A percentile compares a stretch with the other conserved stretches of the same genome.
These are phyloP conservation scores for Eolophus roseicapilla DNA, from an alignment of 2,113 vertebrate genomes.

Conservation along the genomic window DNA sequence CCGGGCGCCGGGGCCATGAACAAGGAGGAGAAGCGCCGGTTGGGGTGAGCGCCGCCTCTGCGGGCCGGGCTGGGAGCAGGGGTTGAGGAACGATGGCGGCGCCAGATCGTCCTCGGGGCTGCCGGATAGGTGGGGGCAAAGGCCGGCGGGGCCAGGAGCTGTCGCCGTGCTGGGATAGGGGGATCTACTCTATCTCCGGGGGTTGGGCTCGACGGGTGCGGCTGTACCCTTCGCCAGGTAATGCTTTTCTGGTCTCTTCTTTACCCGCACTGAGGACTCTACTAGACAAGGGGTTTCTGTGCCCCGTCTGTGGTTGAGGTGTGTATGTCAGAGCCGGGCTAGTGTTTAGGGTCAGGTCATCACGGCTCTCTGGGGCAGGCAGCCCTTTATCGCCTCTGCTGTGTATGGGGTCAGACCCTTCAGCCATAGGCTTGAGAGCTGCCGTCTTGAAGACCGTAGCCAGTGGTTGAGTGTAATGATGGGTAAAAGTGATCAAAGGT, in stretches of 20 bases:
- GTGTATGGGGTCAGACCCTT: accelerated
- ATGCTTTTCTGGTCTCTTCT: neutral
- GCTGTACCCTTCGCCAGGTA: neutral
- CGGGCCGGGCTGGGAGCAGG: neutral
- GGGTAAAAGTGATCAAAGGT: neutral
- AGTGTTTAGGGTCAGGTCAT: accelerated
- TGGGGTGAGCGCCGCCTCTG: conserved; percentile 66
- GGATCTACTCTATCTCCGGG: no score
- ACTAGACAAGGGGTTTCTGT: no score
- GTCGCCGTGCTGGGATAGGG: neutral
- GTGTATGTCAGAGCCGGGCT: neutral
- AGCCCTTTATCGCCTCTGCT: neutral
- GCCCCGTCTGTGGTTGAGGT: accelerated
- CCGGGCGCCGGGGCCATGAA: conserved; percentile 70
- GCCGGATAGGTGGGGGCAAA: neutral
- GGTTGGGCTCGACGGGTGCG: neutral
- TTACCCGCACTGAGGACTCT: accelerated
- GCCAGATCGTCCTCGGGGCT: neutral
- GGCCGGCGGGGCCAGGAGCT: neutral
- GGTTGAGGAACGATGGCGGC: neutral
- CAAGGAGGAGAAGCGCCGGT: conserved; percentile 73
- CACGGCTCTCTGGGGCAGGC: accelerated
- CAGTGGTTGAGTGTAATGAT: neutral
- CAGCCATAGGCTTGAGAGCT: neutral
- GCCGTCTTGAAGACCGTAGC: neutral